Percentiles rank a stretch among this genome's conserved stretches.
Conservation (phyloP, 2,797 vertebrate genomes). For the Syndactyla subalaris region DNA sequence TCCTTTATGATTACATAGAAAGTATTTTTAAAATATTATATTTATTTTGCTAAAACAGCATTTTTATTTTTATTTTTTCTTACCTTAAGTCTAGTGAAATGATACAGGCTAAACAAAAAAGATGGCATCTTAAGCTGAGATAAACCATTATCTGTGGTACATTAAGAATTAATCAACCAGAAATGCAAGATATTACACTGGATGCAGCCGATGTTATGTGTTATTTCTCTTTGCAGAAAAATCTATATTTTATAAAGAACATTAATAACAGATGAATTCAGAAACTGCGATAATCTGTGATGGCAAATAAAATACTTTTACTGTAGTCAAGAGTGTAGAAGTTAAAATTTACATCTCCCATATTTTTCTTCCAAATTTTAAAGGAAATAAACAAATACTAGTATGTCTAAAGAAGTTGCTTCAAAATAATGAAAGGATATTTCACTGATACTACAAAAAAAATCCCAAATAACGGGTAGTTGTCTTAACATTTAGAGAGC, state of each 20-base stretch:
- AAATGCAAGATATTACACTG: slow-evolving; percentile 66
- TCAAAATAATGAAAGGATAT: background rate
- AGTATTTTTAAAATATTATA: background rate
- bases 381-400: background rate
- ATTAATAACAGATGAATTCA: slow-evolving; percentile 59
- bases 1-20: background rate
- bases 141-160: slow-evolving; percentile 71
- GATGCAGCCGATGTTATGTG: slow-evolving; percentile 58
- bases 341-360: background rate
- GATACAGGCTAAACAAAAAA: slow-evolving; percentile 62
- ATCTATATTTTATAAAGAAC: slow-evolving; percentile 69
- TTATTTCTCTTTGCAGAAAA: slow-evolving; percentile 72
- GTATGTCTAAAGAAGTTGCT: background rate
- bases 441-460: background rate
- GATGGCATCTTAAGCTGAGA: slow-evolving; percentile 46
- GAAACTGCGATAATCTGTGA: slow-evolving; percentile 25
- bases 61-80: background rate
- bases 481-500: background rate
- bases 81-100: slow-evolving; percentile 44
- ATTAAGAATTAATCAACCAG: slow-evolving; percentile 72
- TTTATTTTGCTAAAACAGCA: slow-evolving; percentile 19
- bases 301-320: slow-evolving; percentile 40
- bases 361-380: background rate
- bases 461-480: background rate
- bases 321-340: slow-evolving; percentile 15